Base-by-base conservation (phyloP, 2,113 vertebrate genomes). In the Urocitellus parryii region DNA sequence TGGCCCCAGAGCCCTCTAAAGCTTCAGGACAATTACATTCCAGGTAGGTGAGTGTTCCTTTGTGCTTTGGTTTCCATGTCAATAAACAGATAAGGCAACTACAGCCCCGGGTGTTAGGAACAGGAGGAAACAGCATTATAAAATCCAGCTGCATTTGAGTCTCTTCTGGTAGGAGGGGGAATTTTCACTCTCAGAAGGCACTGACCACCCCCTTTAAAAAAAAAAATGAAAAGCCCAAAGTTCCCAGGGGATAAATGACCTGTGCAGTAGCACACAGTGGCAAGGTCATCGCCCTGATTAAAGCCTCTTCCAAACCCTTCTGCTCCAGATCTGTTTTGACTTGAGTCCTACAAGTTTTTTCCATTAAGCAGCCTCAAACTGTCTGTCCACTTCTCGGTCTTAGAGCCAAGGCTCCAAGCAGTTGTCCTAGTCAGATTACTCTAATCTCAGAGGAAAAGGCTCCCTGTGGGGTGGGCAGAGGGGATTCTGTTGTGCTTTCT, bases 21-120 rank as follows among this genome's bases (percentile, higher is more conserved):
- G 20, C 67, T 94, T 92, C 72, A 53, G 61, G 39, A 86, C 14
- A 70, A 93, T 39, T 79, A n/a, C 73, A 83, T 63, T 88, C 58
- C 42, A 73, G 45, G 61, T 73, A 61, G 51, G 76, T 78, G 42
- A 76, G 25, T 77, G 34, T 80, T 48, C 51, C 12, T 45, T 77
- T 12, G 22, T 9, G 27, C 27, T 88, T n/a, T 51, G 29, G 34
- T 63, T 96, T 80, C 76, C 70, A 39, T 25, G 61, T 37, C 25
- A 77, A 29, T 70, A 61, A 45, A 70, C 37, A 58, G 45, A 17
- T n/a, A 61, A 39, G 65, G 37, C 24, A 63, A 63, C 20, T 42
- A 51, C 10, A 42, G 29, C 8, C 10, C 32, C 9, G 0, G 48
- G n/a, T 12, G 65, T 70, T 1, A 37, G 85, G 17, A 20, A 42